A percentile compares a stretch with the other conserved stretches of the same genome.
phyloP scores from a whole-genome alignment of 2,797 vertebrate species.

The Tenualosa thibaudeaui region DNA sequence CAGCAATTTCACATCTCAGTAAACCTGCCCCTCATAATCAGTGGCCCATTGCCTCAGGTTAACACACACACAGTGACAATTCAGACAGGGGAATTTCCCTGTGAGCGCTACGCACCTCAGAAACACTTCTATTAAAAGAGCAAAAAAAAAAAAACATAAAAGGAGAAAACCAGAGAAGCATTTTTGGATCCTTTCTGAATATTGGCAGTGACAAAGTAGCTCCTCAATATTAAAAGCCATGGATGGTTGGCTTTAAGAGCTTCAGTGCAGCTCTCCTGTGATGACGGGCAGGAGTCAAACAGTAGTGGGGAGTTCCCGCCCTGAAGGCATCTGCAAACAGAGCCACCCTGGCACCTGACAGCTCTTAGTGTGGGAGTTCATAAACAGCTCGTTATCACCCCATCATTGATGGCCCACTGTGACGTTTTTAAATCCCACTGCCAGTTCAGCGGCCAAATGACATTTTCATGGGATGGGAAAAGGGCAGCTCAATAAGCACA shows the following conservation, averaged over 20 bases:
- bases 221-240: not conserved
- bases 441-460: not conserved
- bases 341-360: not conserved
- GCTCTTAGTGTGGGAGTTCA: slow-evolving; percentile 25
- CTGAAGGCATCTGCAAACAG: not conserved
- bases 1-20: slow-evolving; percentile 27
- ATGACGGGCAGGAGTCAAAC: not conserved
- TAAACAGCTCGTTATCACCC: slow-evolving; percentile 29
- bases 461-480: slow-evolving; percentile 7
- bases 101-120: not conserved
- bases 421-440: not conserved
- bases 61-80: not conserved
- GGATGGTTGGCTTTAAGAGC: not conserved
- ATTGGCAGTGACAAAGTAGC: not conserved
- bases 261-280: not conserved
- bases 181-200: not conserved
- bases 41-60: slow-evolving; percentile 18
- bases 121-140: not conserved
- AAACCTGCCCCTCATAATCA: slow-evolving; percentile 34
- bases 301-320: not conserved
- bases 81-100: not conserved
- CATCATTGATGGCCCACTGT: not conserved
- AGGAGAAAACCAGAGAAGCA: not conserved
- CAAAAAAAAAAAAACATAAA: not conserved
- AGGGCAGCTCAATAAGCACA: slow-evolving; percentile 18